Percentiles rank a stretch among this genome's conserved stretches.
These are phyloP conservation scores for Lapara coniferarum DNA, from an alignment of 2,888 invertebrate species.

Conservation along the genomic window DNA sequence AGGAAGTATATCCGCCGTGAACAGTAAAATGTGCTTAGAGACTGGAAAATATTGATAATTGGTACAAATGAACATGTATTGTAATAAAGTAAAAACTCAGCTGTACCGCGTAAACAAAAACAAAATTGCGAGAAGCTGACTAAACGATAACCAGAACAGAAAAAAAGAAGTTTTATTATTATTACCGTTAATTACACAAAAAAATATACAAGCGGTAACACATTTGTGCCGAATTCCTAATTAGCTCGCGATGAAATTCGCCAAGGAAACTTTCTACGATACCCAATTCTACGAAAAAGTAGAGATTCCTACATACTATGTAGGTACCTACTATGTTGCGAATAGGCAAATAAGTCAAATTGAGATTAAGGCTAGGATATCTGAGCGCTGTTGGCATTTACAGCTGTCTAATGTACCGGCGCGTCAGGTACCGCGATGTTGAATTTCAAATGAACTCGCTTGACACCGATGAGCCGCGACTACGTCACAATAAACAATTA, in stretches of 20 bases:
- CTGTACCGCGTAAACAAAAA: neutral
- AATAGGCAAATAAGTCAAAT: neutral
- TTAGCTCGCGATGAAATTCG: neutral
- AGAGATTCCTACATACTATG: no score
- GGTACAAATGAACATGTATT: neutral
- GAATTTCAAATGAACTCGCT: no score
- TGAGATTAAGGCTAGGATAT: no score
- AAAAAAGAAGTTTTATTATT: neutral
- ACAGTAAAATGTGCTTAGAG: neutral
- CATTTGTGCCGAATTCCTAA: neutral
- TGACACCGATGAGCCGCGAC: no score
- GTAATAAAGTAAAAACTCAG: neutral
- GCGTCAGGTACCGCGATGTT: no score
- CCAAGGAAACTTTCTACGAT: neutral
- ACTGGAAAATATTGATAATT: neutral
- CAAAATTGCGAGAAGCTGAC: neutral
- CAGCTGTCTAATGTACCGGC: no score
- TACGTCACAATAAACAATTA: no score
- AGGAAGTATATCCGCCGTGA: conserved; percentile 26
- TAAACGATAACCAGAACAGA: neutral
- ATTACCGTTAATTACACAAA: neutral
- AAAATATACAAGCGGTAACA: neutral
- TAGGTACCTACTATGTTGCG: neutral
- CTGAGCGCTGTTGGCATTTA: no score
- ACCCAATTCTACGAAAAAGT: no score